Evolutionary conservation across 2,113 vertebrate species (phyloP).

Genomic region (Rattus rattus): DNA sequence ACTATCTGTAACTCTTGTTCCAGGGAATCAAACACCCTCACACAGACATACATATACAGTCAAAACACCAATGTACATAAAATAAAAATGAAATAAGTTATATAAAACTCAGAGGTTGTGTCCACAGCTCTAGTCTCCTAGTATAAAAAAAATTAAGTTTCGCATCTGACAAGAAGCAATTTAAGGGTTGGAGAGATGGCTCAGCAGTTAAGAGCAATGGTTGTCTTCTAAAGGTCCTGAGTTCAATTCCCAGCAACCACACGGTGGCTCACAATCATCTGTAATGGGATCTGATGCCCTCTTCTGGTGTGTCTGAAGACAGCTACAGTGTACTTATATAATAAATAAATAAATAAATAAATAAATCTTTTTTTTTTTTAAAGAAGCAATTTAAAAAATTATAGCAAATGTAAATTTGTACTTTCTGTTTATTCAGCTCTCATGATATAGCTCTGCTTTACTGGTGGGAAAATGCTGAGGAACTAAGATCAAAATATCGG

Average conservation of each 20-base stretch:
- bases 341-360: too few relatives aligned
- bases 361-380: too few relatives aligned
- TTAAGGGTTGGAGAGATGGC: not conserved
- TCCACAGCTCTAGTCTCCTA: not conserved
- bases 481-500: slow-evolving; percentile 1
- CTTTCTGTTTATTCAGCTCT: not conserved
- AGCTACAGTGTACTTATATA: too few relatives aligned
- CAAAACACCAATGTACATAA: not conserved
- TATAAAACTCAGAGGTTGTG: not conserved
- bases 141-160: slow-evolving; percentile 42
- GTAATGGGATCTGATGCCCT: too few relatives aligned
- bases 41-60: too few relatives aligned
- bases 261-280: too few relatives aligned
- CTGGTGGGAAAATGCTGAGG: not conserved
- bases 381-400: not conserved
- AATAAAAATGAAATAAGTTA: not conserved
- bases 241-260: too few relatives aligned
- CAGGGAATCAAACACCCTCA: too few relatives aligned
- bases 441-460: not conserved
- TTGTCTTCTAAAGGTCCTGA: too few relatives aligned
- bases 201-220: too few relatives aligned
- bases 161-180: not conserved
- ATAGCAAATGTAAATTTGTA: not conserved
- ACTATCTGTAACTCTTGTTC: too few relatives aligned
- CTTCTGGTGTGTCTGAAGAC: too few relatives aligned